phyloP scores from a whole-genome alignment of 2,888 invertebrate genomes.

The Drosophila longiperda region DNA sequence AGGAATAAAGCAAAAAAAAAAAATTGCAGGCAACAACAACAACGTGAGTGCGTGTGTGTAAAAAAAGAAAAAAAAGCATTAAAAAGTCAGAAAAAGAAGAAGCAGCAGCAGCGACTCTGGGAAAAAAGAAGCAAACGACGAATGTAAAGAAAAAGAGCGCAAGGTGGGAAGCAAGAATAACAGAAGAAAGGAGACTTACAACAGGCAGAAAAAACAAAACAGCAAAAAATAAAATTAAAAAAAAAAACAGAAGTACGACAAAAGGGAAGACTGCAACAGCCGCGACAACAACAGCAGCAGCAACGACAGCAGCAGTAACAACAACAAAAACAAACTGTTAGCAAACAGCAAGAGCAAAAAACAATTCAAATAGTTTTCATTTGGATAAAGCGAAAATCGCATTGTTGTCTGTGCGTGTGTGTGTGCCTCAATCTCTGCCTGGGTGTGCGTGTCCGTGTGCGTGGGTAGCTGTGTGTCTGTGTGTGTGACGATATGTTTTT shows the following conservation, averaged over 20 bases:
- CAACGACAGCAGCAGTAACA: conserved; percentile 15
- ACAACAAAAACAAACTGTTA: conserved; percentile 39
- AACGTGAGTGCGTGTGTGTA: conserved; percentile 64
- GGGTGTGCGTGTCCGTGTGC: conserved; percentile 10
- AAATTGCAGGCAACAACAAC: conserved; percentile 60
- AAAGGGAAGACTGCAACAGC: conserved; percentile 29
- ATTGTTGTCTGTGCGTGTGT: conserved; percentile 17
- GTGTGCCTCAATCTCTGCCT: conserved; percentile 13
- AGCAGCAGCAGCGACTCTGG: conserved; percentile 33
- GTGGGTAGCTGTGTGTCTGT: conserved; percentile 10
- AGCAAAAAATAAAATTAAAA: conserved; percentile 18
- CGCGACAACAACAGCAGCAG: conserved; percentile 4
- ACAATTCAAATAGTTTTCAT: conserved; percentile 53
- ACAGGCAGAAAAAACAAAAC: conserved; percentile 30
- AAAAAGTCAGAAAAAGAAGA: conserved; percentile 46
- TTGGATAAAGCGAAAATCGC: conserved; percentile 47
- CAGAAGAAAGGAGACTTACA: conserved; percentile 36
- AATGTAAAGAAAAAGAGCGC: conserved; percentile 43
- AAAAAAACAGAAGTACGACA: conserved; percentile 35
- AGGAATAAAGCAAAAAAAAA: conserved; percentile 62
- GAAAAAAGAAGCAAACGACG: conserved; percentile 37
- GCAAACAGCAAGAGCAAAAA: conserved; percentile 39
- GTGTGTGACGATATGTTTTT: conserved; percentile 41
- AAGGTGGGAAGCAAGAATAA: conserved; percentile 51
- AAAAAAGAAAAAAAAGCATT: conserved; percentile 46